Percentiles rank a stretch among this genome's conserved stretches.
Evolutionary conservation across 2,797 vertebrate species (phyloP).

Genomic region (Ataeniobius toweri): DNA sequence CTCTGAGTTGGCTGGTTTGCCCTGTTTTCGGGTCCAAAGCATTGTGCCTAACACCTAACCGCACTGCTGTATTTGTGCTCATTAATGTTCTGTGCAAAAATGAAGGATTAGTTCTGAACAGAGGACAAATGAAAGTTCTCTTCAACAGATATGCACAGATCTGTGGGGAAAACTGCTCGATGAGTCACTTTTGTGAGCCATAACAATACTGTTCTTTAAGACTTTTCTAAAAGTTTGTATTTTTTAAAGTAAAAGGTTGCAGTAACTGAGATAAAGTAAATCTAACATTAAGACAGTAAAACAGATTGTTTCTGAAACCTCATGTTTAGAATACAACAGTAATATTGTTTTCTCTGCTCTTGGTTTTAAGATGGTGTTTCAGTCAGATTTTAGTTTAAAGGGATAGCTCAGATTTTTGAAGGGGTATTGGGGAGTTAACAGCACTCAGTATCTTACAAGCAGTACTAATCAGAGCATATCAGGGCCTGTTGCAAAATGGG

Average conservation of each 20-base stretch:
- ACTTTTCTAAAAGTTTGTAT: neutral
- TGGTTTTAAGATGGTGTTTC: too few relatives aligned
- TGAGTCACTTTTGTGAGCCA: neutral
- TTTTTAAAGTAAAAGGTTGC: too few relatives aligned
- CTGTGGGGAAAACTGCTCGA: neutral
- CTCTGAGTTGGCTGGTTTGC: conserved; percentile 45
- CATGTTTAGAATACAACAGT: too few relatives aligned
- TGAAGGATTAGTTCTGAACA: neutral
- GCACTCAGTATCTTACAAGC: neutral
- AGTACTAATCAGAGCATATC: neutral
- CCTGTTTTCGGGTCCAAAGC: conserved; percentile 24
- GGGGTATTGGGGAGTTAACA: neutral
- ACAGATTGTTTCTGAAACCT: too few relatives aligned
- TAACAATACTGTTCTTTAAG: neutral
- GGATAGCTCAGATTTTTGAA: too few relatives aligned
- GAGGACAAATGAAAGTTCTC: neutral
- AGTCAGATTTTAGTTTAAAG: too few relatives aligned
- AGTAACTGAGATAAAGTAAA: too few relatives aligned
- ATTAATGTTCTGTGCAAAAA: conserved; percentile 5
- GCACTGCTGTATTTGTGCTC: conserved; percentile 7
- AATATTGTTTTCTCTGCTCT: too few relatives aligned
- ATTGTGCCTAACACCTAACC: conserved; percentile 14
- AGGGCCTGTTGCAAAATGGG: neutral
- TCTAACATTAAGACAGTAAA: too few relatives aligned
- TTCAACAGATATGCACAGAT: neutral